phyloP scores from a whole-genome alignment of 2,888 invertebrate species.

The Ernsta delagoae region DNA sequence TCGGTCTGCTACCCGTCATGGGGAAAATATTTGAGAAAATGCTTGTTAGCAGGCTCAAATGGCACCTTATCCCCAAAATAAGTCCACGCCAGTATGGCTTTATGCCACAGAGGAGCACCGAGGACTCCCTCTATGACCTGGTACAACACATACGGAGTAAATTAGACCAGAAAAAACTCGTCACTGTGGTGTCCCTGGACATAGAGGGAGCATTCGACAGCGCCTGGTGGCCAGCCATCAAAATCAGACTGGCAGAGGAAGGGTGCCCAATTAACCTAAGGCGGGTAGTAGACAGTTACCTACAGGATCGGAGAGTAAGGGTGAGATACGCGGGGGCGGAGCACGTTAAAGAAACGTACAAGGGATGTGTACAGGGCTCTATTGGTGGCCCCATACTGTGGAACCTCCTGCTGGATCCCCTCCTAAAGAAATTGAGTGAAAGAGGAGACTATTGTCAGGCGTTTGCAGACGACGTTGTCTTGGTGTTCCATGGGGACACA shows the following conservation, averaged over 20 bases:
- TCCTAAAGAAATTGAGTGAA: neutral
- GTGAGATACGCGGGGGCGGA: neutral
- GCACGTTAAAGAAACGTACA: neutral
- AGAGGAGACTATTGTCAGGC: no score
- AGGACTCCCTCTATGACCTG: conserved; percentile 40
- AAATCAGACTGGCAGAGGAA: neutral
- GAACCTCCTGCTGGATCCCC: conserved; percentile 1
- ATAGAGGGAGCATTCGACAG: neutral
- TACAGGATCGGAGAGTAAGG: neutral
- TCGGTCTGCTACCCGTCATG: conserved; percentile 1
- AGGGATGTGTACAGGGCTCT: conserved; percentile 4
- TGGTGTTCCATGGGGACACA: conserved; percentile 1
- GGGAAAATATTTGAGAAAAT: conserved; percentile 13
- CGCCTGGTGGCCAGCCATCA: conserved; percentile 40
- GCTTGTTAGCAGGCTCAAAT: conserved; percentile 1
- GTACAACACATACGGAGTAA: conserved; percentile 18
- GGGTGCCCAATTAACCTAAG: neutral
- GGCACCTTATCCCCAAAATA: neutral
- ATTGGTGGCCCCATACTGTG: neutral
- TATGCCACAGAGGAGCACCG: conserved; percentile 40
- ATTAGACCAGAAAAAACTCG: conserved; percentile 4
- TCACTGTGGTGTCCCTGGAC: conserved; percentile 1
- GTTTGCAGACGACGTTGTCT: no score
- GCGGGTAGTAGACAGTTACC: conserved; percentile 4
- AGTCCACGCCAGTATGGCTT: conserved; percentile 38